Base-by-base conservation (phyloP, 1,140 invertebrate species). In the Drosophila nikananu region DNA sequence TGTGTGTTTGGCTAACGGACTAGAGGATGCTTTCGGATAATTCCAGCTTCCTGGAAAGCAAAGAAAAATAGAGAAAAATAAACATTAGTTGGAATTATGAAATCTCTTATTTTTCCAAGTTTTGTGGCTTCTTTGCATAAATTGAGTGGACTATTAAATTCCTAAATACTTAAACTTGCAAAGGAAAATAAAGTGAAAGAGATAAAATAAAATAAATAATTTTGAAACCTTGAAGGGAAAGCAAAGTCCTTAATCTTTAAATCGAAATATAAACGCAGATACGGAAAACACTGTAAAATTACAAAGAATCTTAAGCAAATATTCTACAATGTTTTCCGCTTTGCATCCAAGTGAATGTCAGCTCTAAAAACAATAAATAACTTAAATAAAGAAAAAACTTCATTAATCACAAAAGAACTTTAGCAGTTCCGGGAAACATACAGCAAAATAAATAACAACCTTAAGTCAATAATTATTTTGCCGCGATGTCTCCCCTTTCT, bases 381-480 rank as follows among this genome's bases (percentile, higher is more conserved):
- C 35, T 35, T 0, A 54, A 54, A 54, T 5, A 5, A 4, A 27
- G 4, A 15, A 21, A 5, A 37, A 37, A 12, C 21, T 17, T 23
- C 32, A 55, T 55, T 23, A 23, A 37, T n/a, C 37, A 37, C 13
- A 55, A 23, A 55, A 23, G 21, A 55, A 23, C 32, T 55, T 55
- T 5, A 32, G 15, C 54, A 57, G 54, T 57, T 57, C 21, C 54
- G 54, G 54, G 35, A 57, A 39, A 39, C 35, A 39, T 39, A 17
- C 2, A 25, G 35, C 54, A 57, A 57, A 57, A 57, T 57, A 39
- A 57, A 57, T 57, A 37, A 37, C 2, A 21, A 41, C 13, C 17
- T 35, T 59, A 46, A 41, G 52, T 60, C 71, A 68, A 54, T 63
- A 44, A 23, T 42, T 39, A 65, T 65, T 57, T 80, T 72, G 81